Percentiles rank a stretch among this genome's conserved stretches.
These are phyloP conservation scores for Peromyscus eremicus DNA, from an alignment of 2,797 vertebrate genomes.

Conservation along the genomic window DNA sequence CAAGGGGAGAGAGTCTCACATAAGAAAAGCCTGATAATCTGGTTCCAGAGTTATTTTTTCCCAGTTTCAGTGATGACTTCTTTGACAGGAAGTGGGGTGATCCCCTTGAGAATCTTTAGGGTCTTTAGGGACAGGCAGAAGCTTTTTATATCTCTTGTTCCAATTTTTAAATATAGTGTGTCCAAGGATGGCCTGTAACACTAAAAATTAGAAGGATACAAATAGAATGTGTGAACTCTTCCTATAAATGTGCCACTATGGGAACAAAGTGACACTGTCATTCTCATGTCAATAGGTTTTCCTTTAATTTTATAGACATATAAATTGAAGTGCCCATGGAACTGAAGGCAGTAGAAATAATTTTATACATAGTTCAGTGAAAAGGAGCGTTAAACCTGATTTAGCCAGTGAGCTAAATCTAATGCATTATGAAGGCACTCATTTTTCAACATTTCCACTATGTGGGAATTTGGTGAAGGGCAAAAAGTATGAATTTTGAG, in stretches of 20 bases:
- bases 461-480: not conserved
- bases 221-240: not conserved
- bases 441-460: not conserved
- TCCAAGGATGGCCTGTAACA: not conserved
- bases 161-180: not conserved
- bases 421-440: not conserved
- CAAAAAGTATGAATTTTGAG: not conserved
- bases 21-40: not conserved
- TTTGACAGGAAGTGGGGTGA: not conserved
- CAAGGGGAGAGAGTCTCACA: not conserved
- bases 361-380: not conserved
- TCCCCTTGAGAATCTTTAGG: not conserved
- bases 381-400: not conserved
- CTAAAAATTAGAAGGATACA: not conserved
- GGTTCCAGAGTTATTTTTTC: not conserved
- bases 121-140: not conserved
- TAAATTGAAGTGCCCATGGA: not conserved
- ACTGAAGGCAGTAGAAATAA: slow-evolving; percentile 3
- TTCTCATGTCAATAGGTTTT: not conserved
- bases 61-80: not conserved
- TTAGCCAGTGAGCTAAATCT: slow-evolving; percentile 22
- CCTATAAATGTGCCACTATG: not conserved
- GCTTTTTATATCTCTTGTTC: not conserved
- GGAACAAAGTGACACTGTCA: not conserved
- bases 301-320: slow-evolving; percentile 17